phyloP scores from a whole-genome alignment of 2,113 vertebrate genomes.

The Myiozetetes cayanensis region DNA sequence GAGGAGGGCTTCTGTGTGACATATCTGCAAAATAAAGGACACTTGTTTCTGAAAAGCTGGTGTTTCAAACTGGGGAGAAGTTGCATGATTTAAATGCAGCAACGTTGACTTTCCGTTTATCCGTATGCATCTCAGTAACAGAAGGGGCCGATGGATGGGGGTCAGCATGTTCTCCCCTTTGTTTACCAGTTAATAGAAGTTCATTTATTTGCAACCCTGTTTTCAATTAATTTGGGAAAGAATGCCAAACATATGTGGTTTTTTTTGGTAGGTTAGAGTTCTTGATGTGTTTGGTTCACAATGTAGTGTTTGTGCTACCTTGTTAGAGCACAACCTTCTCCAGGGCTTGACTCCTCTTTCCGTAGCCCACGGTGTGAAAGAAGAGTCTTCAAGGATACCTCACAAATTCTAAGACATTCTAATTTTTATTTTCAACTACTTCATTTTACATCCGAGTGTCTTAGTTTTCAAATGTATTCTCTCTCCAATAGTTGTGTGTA shows the following conservation, averaged over 20 bases:
- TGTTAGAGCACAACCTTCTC: neutral
- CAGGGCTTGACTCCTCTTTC: neutral
- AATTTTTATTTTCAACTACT: slow-evolving; percentile 18
- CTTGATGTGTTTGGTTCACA: neutral
- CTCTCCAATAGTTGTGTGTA: neutral
- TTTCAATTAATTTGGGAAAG: neutral
- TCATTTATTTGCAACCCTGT: neutral
- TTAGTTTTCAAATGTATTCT: slow-evolving; percentile 23
- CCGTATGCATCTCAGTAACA: neutral
- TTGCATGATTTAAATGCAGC: neutral
- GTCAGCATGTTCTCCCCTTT: neutral
- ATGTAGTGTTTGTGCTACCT: neutral
- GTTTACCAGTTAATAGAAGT: neutral
- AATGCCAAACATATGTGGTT: neutral
- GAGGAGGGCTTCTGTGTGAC: neutral
- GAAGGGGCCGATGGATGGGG: neutral
- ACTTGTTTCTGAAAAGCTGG: neutral
- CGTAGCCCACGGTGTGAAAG: neutral
- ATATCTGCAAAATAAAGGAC: neutral
- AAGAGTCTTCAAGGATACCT: slow-evolving; percentile 22
- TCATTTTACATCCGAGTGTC: slow-evolving; percentile 25
- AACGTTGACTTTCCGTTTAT: neutral
- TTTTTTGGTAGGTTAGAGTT: neutral
- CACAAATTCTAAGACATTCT: neutral
- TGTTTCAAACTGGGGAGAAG: neutral